phyloP scores from a whole-genome alignment of 2,113 vertebrate genomes.

The Recurvirostra avosetta region DNA sequence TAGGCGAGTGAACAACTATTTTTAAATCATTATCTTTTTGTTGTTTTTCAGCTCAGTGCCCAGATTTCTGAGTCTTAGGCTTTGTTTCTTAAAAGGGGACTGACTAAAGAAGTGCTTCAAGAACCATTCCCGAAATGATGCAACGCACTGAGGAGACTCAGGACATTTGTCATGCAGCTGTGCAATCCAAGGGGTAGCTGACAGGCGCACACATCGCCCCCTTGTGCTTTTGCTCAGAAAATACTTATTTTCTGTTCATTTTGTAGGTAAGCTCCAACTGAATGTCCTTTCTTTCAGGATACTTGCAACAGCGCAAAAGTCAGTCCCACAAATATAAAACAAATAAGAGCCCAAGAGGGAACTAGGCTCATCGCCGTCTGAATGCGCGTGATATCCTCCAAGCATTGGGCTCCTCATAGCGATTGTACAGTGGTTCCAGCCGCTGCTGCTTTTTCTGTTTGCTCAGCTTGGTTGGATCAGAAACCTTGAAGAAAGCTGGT shows the following conservation, averaged over 20 bases:
- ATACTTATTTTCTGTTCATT: neutral
- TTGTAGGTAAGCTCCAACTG: neutral
- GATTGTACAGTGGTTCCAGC: constrained; percentile 94
- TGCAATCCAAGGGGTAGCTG: neutral
- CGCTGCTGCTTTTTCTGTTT: constrained; percentile 98
- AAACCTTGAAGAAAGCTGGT: constrained; percentile 98
- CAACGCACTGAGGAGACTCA: neutral
- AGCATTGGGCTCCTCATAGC: constrained; percentile 96
- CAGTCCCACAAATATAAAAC: accelerated
- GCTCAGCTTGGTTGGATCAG: constrained; percentile 95
- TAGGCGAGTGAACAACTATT: neutral
- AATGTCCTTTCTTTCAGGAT: neutral
- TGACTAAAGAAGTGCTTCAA: neutral
- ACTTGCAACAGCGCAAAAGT: neutral
- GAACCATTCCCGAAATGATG: neutral
- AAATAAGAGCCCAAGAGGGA: accelerated
- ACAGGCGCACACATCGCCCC: neutral
- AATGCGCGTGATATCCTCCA: constrained; percentile 97
- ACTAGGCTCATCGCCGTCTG: constrained; percentile 77
- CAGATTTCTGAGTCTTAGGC: neutral
- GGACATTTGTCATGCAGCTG: neutral
- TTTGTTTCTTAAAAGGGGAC: neutral
- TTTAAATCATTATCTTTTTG: neutral
- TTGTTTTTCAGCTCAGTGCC: neutral
- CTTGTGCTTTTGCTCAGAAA: neutral